Evolutionary conservation across 2,888 invertebrate species (phyloP).

Genomic region (Cephus sareptanus): DNA sequence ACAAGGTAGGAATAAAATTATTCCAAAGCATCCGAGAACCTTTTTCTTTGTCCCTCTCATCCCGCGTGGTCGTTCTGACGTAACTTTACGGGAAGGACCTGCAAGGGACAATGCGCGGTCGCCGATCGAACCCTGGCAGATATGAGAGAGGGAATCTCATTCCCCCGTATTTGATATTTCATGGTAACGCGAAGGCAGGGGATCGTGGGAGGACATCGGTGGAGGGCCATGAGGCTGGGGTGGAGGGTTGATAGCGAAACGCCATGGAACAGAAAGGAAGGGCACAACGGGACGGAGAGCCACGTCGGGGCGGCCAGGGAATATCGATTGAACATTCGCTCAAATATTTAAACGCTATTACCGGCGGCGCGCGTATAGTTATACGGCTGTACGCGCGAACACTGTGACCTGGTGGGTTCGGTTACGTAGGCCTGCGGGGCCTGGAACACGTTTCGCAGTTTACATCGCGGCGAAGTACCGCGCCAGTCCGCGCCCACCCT

Average conservation of each 20-base stretch:
- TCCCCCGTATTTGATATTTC: slow-evolving; percentile 55
- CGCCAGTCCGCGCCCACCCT: background rate
- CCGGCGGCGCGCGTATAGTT: slow-evolving; percentile 25
- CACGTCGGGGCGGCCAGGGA: slow-evolving; percentile 38
- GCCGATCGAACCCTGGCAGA: background rate
- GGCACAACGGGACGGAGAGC: slow-evolving; percentile 16
- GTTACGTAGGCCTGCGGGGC: background rate
- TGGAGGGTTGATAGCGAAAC: slow-evolving; percentile 29
- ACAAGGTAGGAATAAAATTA: background rate
- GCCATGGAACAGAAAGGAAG: slow-evolving; percentile 19
- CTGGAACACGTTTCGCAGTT: slow-evolving; percentile 1
- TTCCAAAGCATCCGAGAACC: background rate
- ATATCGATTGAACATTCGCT: slow-evolving; percentile 62
- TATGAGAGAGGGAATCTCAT: slow-evolving; percentile 47
- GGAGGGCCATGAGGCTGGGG: background rate
- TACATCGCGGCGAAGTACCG: background rate
- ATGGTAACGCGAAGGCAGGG: slow-evolving; percentile 42
- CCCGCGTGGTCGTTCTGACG: background rate
- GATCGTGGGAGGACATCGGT: slow-evolving; percentile 20
- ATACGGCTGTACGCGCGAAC: background rate
- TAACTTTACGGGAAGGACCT: background rate
- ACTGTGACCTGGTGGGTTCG: background rate
- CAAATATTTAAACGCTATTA: slow-evolving; percentile 64
- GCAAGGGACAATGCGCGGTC: background rate
- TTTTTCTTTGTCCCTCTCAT: background rate